Evolutionary conservation across 2,113 vertebrate genomes (phyloP), one percentile per base, ranked within the genome.

Genomic region (Mastomys coucha): DNA sequence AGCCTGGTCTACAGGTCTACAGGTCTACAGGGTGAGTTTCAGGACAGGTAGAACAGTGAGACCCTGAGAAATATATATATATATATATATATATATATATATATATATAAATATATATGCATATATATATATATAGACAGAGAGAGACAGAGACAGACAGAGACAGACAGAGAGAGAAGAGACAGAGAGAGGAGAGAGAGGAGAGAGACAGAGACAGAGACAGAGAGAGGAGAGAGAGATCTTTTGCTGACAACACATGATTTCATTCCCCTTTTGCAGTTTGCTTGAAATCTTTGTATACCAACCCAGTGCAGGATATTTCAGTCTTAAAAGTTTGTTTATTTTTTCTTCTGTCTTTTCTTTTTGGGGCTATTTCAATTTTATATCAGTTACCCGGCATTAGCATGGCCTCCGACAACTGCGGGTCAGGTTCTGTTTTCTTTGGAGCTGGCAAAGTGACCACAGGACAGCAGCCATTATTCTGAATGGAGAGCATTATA

Each of bases 361-460:
- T 53, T 88, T 70, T 56, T 97, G 97, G 98, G 98, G 98, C 98
- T 97, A 98, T 98, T 98, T 97, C 97, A 93, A 97, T 97, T 98
- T 98, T 95, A 56, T 96, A 97, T 98, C 97, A 96, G 91, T 91
- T 98, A 98, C 97, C 97, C 97, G 96, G 89, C 96, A 98, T 98
- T 98, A 98, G 98, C 98, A 97, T 98, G 95, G 97, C 97, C 95
- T 97, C 97, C 86, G 94, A 98, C 96, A 98, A 96, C 98, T 98
- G 98, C 95, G 92, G 97, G 97, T 89, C 96, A 97, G 96, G 96
- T 92, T 78, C 93, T 96, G 82, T 97, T 96, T 95, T 94, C 94
- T 98, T 98, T 96, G 95, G 97, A 97, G 96, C 97, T 97, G 98
- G 98, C 97, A 97, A 93, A 93, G 96, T 97, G 98, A 98, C 97